Evolutionary conservation across 2,113 vertebrate genomes (phyloP), one percentile per base, ranked within the genome.

Genomic region (Lepus americanus): DNA sequence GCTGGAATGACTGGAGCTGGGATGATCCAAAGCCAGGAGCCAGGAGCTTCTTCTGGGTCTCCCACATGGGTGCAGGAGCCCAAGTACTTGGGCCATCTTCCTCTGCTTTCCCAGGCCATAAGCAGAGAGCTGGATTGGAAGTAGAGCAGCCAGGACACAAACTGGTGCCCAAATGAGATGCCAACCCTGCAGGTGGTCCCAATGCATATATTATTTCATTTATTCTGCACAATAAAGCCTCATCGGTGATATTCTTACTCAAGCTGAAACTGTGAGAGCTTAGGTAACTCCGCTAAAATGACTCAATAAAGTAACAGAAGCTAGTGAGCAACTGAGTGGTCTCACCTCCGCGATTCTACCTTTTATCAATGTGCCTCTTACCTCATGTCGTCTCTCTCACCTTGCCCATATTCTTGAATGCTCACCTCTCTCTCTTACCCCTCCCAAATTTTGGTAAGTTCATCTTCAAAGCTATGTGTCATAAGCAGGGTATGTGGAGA

Each of bases 271-370:
- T 80, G 67, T 74, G 67, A 80, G 72, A 88, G 23, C 67, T 94
- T 39, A 80, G 73, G 74, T 36, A 89, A n/a, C n/a, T 80, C 70
- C 64, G 11, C 51, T 76, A 94, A 94, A 33, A 94, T 74, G 19
- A 73, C 31, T 31, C 66, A 79, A 69, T 53, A 53, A 72, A 92
- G 78, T 88, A 66, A 79, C 59, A 93, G 66, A 79, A 27, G 36
- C 67, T 74, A 31, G 27, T 25, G 39, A 22, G 31, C 27, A 74
- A 31, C 66, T 63, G 16, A 80, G 73, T 49, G 9, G 16, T n/a
- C 27, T 63, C 12, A 81, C 73, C 19, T 81, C 17, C 13, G 44
- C 36, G 13, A 6, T 66, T 86, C 67, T 73, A n/a, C 20, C 23
- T 51, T 93, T 25, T 76, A 25, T 64, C 67, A 69, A 31, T 63